phyloP scores from a whole-genome alignment of 2,888 invertebrate genomes.

The Sarcophaga caerulescens region DNA sequence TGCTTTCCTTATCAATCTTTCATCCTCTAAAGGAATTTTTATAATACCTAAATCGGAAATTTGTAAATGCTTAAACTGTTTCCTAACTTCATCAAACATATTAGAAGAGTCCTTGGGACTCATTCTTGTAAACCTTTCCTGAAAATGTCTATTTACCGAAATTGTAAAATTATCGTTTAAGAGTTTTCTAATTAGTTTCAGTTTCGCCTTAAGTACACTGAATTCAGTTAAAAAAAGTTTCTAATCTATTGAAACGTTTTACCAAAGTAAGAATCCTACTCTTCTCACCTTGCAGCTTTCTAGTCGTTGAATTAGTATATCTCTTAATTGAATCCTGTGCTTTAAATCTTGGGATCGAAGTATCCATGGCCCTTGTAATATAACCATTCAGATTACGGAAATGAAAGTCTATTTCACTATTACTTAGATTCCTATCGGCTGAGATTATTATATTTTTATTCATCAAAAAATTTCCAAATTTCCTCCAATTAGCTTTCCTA shows the following conservation, averaged over 20 bases:
- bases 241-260: conserved; percentile 39
- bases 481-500: conserved; percentile 19
- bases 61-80: no score
- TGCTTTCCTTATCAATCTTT: background rate
- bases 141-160: no score
- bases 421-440: background rate
- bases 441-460: background rate
- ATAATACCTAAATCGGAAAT: background rate
- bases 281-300: conserved; percentile 34
- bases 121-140: no score
- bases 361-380: conserved; percentile 16
- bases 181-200: conserved; percentile 26
- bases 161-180: no score
- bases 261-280: conserved; percentile 32
- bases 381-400: conserved; percentile 14
- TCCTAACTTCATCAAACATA: no score
- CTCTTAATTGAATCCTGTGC: background rate
- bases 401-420: conserved; percentile 34
- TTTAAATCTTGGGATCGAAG: conserved; percentile 24
- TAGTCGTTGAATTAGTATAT: conserved; percentile 34
- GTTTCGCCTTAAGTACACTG: conserved; percentile 9
- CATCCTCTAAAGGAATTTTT: background rate
- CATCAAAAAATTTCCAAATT: conserved; percentile 6
- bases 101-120: no score
- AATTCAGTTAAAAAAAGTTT: background rate